Evolutionary conservation across 2,888 invertebrate genomes (phyloP), one percentile per base, ranked within the genome.

Genomic region (Deilephila porcellus): DNA sequence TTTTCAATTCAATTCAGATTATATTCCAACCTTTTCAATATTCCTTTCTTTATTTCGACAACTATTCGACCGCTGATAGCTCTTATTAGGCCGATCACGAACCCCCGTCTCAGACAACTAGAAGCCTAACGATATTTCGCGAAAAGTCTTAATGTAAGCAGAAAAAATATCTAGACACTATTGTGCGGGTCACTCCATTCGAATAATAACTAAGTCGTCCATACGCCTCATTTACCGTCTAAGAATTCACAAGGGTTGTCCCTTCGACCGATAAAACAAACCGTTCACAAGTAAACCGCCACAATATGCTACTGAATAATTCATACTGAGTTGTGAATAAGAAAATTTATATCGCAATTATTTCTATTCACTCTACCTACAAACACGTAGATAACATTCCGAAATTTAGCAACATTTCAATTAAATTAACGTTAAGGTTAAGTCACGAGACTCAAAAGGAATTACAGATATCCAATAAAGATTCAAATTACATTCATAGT

Each of bases 161-260:
- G 77, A 80, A 79, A 78, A 78, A 79, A 79, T 74, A 74, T 73
- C 71, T 75, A 79, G 77, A 79, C 77, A 76, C 74, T 78, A 80
- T 80, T 79, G 77, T 74, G 72, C 52, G 74, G 76, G 75, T 70
- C 63, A 76, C 78, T 78, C 76, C 73, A 76, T 74, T 74, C 76
- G 80, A 80, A 80, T 80, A 81, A 80, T 80, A 80, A 80, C 76
- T 80, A 80, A 77, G 74, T 73, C 74, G 75, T 45, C 76, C 77
- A 75, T 76, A 76, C 77, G 80, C 74, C 79, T 79, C 80, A 80
- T 81, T 81, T 80, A 78, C 72, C 76, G 70, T 29, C 74, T 60
- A 73, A 64, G 62, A 59, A 71, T 53, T 60, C 73, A 60, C 71
- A 74, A 72, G 70, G 71, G 72, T 74, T 72, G 72, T 74, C 71